Percentiles rank a stretch among this genome's conserved stretches.
These are phyloP conservation scores for Candoia aspera DNA, from an alignment of 2,113 vertebrate genomes.

Conservation along the genomic window DNA sequence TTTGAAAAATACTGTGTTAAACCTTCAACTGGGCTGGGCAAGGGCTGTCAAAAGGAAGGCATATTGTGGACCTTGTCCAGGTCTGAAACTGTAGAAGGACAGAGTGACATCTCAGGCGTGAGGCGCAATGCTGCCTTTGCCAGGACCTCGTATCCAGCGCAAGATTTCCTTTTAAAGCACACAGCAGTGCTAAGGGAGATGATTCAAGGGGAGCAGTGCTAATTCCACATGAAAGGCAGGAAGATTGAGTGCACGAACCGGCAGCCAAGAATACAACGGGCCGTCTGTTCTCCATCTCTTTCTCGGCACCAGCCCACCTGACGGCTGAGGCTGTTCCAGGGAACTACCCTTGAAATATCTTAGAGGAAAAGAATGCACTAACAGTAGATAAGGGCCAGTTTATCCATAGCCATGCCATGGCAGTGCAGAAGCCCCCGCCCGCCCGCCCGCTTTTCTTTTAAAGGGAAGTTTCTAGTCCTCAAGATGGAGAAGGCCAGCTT, in stretches of 20 bases:
- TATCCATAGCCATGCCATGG: neutral
- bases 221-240: conserved; percentile 55
- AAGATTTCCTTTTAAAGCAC: conserved; percentile 54
- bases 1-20: neutral
- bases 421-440: too few relatives aligned
- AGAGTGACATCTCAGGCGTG: conserved; percentile 59
- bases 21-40: neutral
- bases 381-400: fast-evolving
- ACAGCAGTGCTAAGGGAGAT: conserved; percentile 46
- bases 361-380: fast-evolving
- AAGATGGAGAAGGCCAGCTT: neutral
- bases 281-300: fast-evolving
- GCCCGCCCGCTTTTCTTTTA: neutral
- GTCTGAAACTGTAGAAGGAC: conserved; percentile 54
- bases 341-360: fast-evolving
- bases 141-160: conserved; percentile 50
- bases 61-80: conserved; percentile 28
- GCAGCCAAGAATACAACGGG: conserved; percentile 34
- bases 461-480: neutral
- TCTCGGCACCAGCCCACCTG: neutral
- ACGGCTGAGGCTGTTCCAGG: neutral
- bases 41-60: neutral
- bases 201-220: conserved; percentile 51
- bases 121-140: conserved; percentile 39
- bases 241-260: conserved; percentile 52